Conservation (phyloP, 1,140 invertebrate species). For the Parasteatoda tepidariorum region DNA sequence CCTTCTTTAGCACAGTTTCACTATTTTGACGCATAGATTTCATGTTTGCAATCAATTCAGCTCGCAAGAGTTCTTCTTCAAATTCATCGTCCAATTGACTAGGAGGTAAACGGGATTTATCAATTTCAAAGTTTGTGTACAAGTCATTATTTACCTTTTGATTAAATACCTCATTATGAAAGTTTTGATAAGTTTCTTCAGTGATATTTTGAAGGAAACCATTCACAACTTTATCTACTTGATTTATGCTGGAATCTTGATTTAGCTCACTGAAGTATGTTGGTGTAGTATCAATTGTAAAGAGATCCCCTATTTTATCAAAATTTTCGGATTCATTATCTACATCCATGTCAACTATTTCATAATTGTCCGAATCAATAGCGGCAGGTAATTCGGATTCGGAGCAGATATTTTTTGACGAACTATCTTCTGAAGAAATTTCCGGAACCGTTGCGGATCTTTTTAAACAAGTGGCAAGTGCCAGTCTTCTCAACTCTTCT, state of each 20-base stretch:
- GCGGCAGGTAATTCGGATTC: background rate
- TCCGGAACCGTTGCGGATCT: background rate
- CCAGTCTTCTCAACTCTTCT: constrained; percentile 46
- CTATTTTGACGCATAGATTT: background rate
- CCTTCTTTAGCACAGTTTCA: too few species aligned
- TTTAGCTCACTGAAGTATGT: background rate
- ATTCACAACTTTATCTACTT: background rate
- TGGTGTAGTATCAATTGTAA: constrained; percentile 43
- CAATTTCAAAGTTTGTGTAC: background rate
- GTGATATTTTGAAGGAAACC: background rate
- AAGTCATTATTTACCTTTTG: background rate
- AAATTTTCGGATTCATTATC: constrained; percentile 1
- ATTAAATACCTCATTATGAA: background rate
- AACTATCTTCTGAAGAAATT: background rate
- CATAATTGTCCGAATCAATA: constrained; percentile 39
- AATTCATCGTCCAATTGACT: constrained; percentile 17
- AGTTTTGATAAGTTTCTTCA: background rate
- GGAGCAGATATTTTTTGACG: background rate
- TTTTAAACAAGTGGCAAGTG: constrained; percentile 37
- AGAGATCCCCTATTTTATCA: constrained; percentile 3
- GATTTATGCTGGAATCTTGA: background rate
- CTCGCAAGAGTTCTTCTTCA: constrained; percentile 34
- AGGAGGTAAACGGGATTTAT: background rate
- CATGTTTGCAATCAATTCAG: constrained; percentile 29
- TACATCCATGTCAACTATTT: constrained; percentile 50